Percentiles rank a stretch among this genome's conserved stretches.
phyloP scores from a whole-genome alignment of 2,888 invertebrate species.

The Embidobia sp. region DNA sequence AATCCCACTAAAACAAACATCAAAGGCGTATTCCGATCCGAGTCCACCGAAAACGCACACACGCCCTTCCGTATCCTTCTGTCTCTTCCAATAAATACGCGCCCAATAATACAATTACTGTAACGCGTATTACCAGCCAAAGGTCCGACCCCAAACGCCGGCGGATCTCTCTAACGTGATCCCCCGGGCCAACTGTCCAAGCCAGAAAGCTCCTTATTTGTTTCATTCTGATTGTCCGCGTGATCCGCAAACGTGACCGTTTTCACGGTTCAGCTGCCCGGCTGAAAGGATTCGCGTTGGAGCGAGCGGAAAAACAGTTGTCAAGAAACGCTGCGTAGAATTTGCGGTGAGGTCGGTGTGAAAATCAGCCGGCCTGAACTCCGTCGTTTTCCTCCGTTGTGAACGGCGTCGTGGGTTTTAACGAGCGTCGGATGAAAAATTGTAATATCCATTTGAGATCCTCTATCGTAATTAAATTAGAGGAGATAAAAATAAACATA shows the following conservation, averaged over 20 bases:
- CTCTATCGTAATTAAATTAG: no score
- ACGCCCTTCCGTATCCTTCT: conserved; percentile 24
- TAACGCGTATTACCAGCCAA: conserved; percentile 38
- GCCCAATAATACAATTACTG: conserved; percentile 56
- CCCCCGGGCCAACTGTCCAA: conserved; percentile 51
- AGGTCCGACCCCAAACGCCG: conserved; percentile 39
- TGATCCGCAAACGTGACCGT: conserved; percentile 62
- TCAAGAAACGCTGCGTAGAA: no score
- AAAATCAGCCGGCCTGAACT: no score
- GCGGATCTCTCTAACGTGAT: conserved; percentile 24
- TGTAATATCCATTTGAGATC: no score
- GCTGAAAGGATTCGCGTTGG: conserved; percentile 15
- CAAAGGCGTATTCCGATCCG: conserved; percentile 32
- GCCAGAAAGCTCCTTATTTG: conserved; percentile 48
- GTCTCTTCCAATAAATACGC: conserved; percentile 49
- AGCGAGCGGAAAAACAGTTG: not conserved
- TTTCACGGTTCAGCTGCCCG: conserved; percentile 43
- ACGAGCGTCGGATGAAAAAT: no score
- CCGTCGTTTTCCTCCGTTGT: no score
- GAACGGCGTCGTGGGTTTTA: no score
- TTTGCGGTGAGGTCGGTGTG: no score
- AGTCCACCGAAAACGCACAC: conserved; percentile 23
- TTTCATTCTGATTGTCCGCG: conserved; percentile 54
- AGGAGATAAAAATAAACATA: no score
- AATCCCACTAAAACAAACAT: conserved; percentile 52